Conservation (phyloP, 2,888 invertebrate species). For the Callyntrura guangdongensis region DNA sequence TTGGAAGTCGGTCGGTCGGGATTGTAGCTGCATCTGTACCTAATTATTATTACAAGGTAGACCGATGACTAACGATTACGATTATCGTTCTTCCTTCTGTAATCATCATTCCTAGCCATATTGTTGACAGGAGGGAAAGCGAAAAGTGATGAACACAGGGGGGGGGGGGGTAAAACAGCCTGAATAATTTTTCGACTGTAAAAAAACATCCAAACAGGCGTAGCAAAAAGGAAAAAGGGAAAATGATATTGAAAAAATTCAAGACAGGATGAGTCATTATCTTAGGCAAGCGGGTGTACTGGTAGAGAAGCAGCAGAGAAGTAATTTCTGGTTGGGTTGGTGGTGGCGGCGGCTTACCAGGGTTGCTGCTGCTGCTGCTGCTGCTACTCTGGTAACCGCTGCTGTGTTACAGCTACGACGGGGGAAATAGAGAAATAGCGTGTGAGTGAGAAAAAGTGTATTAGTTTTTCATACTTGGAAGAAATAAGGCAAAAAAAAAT, state of each 20-base stretch:
- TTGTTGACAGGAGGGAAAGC: background rate
- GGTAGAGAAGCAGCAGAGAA: background rate
- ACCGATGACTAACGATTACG: background rate
- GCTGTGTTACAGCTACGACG: no score
- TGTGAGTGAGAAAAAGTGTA: background rate
- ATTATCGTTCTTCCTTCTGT: slow-evolving; percentile 50
- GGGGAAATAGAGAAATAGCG: no score
- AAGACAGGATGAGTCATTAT: no score
- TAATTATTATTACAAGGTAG: slow-evolving; percentile 53
- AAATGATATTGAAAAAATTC: background rate
- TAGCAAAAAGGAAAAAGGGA: background rate
- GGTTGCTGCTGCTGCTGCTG: background rate
- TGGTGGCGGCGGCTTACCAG: background rate
- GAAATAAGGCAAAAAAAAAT: slow-evolving; percentile 7
- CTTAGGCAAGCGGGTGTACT: no score
- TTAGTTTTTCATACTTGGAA: no score
- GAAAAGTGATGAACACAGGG: background rate
- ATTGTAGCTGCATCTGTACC: slow-evolving; percentile 1
- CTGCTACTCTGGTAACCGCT: slow-evolving; percentile 13
- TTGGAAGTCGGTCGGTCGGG: no score
- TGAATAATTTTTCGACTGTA: no score
- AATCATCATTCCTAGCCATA: slow-evolving; percentile 28
- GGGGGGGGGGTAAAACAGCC: background rate
- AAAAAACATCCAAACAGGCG: no score
- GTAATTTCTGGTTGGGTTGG: background rate